A percentile compares a stretch with the other conserved stretches of the same genome.
Evolutionary conservation across 2,113 vertebrate species (phyloP).

Genomic region (Melanocharis versteri): DNA sequence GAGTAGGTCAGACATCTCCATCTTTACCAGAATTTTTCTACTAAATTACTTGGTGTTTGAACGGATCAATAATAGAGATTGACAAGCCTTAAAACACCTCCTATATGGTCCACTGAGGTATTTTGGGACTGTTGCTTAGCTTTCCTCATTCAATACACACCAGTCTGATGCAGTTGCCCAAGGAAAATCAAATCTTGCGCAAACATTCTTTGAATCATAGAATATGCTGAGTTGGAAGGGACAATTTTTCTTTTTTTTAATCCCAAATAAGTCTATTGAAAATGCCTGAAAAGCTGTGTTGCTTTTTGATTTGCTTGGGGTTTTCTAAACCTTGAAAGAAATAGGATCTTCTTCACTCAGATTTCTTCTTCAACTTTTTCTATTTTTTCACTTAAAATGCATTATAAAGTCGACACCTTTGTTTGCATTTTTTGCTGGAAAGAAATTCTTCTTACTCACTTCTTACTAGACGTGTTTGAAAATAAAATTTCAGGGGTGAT

Average conservation of each 20-base stretch:
- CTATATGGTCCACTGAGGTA: not conserved
- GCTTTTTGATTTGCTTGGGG: not conserved
- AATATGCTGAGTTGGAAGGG: not conserved
- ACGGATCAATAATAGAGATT: not conserved
- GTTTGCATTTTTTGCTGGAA: not conserved
- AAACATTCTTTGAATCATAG: not conserved
- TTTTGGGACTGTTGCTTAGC: not conserved
- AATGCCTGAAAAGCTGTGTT: not conserved
- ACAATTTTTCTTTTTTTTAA: not conserved
- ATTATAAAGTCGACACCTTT: not conserved
- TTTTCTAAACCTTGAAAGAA: not conserved
- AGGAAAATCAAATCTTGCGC: not conserved
- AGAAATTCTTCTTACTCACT: not conserved
- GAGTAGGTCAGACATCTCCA: not conserved
- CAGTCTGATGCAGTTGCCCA: not conserved
- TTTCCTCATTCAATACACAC: not conserved
- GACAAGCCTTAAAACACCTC: rapidly evolving
- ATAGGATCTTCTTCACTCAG: not conserved
- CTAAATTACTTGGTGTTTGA: not conserved
- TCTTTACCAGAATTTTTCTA: not conserved
- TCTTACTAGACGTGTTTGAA: not conserved
- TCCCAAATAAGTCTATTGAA: not conserved
- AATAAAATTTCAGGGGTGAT: not conserved
- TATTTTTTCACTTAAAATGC: not conserved
- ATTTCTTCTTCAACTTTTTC: not conserved